Base-by-base conservation (phyloP, 23 tunicate species). In the Halocynthia aurantium region DNA sequence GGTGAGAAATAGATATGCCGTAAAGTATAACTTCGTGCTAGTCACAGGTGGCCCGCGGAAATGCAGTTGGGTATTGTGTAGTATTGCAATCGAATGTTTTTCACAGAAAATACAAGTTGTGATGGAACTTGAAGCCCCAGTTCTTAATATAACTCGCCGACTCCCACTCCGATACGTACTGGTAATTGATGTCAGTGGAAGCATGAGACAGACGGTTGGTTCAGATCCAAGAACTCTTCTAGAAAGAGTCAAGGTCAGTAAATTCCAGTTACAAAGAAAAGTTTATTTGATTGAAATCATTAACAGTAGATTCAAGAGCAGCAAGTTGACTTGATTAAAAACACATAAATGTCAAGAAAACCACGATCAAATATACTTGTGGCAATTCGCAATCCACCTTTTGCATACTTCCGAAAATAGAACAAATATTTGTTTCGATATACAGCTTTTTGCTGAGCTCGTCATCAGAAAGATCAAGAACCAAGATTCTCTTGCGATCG, bases 181-280 rank as follows among this genome's bases (percentile, higher is more conserved):
- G 19, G 78, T 74, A 44, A 74, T 74, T 54, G 78, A 74, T 56
- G 78, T 74, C 15, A 74, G 78, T n/a, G 55, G 64, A 8, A 74
- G 78, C 21, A 74, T 74, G 78, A 53, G 56, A 0, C 31, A 50
- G 10, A 53, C 55, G 56, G 63, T 74, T 18, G 78, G 78, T 0
- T 44, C 55, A 5, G 55, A 44, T 51, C 10, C 78, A 0, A 64
- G 56, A 21, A 54, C 78, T 18, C 40, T 74, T 10, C 56, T 74
- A 13, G 78, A 74, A 13, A 53, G 78, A 18, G 78, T 74, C 60
- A 74, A 74, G 78, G 78, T 74, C 44, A 31, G 44, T 31, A 31
- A 0, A 31, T 31, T 31, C 44, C 44, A 31, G 44, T 31, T 31
- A 31, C 44, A 31, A 31, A 31, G 44, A 31, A 4, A 31, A 31